Conservation (phyloP, 2,113 vertebrate species). For the Sceloporus undulatus region DNA sequence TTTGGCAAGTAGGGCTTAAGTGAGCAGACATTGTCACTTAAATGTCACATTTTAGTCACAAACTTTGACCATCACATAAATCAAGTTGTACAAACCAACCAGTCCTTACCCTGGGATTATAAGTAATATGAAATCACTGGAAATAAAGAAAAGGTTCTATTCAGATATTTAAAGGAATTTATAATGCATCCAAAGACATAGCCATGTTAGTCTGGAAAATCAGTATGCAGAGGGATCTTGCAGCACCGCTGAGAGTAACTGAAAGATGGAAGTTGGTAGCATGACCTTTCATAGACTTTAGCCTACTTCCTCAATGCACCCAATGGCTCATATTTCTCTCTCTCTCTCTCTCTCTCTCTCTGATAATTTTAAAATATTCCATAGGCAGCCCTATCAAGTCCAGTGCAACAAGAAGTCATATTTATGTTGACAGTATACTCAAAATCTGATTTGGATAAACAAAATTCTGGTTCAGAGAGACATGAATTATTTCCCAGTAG, state of each 20-base stretch:
- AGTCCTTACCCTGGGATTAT: neutral
- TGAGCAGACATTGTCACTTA: neutral
- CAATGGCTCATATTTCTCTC: neutral
- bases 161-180: neutral
- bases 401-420: too few species aligned
- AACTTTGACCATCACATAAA: neutral
- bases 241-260: too few species aligned
- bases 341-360: too few species aligned
- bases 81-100: neutral
- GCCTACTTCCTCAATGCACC: neutral
- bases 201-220: too few species aligned
- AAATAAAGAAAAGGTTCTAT: neutral
- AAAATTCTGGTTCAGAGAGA: too few species aligned
- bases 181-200: too few species aligned
- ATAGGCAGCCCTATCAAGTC: neutral
- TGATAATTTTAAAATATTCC: neutral
- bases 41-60: neutral
- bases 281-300: too few species aligned
- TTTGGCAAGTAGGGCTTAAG: neutral
- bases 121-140: neutral
- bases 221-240: too few species aligned
- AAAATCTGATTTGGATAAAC: too few species aligned
- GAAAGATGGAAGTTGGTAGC: too few species aligned
- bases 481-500: too few species aligned
- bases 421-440: neutral